A percentile compares a stretch with the other conserved stretches of the same genome.
Evolutionary conservation across 1,140 invertebrate genomes (phyloP).

Genomic region (Hyles vespertilio): DNA sequence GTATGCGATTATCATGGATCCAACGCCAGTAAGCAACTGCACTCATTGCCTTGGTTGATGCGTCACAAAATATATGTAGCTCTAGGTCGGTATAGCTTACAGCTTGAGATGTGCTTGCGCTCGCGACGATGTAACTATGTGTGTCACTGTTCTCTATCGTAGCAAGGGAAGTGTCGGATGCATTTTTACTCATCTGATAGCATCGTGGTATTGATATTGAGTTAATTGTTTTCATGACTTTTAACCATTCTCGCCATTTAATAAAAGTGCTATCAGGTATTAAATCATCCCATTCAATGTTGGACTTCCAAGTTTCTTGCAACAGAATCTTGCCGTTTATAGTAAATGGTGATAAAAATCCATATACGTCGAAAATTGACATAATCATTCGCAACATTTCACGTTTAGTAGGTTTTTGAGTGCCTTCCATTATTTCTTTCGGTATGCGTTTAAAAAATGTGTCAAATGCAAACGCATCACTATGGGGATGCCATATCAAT

Average conservation of each 20-base stretch:
- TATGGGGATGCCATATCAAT: slow-evolving; percentile 27
- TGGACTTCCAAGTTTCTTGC: slow-evolving; percentile 16
- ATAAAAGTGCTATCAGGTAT: slow-evolving; percentile 9
- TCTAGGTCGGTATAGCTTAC: no score
- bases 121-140: no score
- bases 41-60: slow-evolving; percentile 16
- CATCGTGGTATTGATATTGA: slow-evolving; percentile 13
- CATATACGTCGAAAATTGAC: no score
- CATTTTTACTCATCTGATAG: slow-evolving; percentile 7
- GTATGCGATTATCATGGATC: slow-evolving; percentile 7
- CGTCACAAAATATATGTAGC: slow-evolving; percentile 26
- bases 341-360: no score
- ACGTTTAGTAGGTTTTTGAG: slow-evolving; percentile 16
- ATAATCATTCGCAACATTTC: no score
- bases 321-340: no score
- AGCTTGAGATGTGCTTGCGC: no score
- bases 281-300: slow-evolving; percentile 16
- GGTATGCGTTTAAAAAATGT: slow-evolving; percentile 22
- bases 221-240: slow-evolving; percentile 1
- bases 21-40: slow-evolving; percentile 34
- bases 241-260: slow-evolving; percentile 21
- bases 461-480: slow-evolving; percentile 26
- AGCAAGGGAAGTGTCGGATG: slow-evolving; percentile 3
- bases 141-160: no score
- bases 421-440: slow-evolving; percentile 14